Evolutionary conservation across 1,140 invertebrate genomes (phyloP).

Genomic region (Brachionus asplanchnoidis): DNA sequence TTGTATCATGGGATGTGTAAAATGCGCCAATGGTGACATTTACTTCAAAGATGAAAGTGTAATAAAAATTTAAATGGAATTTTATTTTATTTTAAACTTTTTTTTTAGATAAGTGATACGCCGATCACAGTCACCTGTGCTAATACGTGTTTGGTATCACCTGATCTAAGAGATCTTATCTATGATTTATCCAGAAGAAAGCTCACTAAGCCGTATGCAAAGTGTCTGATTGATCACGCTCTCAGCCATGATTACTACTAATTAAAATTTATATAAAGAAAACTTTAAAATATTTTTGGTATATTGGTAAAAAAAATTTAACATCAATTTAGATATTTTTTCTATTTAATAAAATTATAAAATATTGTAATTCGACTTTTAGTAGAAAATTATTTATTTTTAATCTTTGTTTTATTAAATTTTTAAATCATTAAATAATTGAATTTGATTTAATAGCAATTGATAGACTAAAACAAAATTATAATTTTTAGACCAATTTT

Average conservation of each 20-base stretch:
- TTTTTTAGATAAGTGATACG: slow-evolving; percentile 14
- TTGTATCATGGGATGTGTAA: slow-evolving; percentile 41
- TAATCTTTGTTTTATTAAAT: too few species aligned
- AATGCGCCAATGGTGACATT: slow-evolving; percentile 39
- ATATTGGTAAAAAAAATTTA: neutral
- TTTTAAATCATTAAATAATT: too few species aligned
- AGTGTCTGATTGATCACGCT: slow-evolving; percentile 19
- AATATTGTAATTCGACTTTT: neutral
- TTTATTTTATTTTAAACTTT: neutral
- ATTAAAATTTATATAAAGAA: neutral
- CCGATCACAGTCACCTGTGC: slow-evolving; percentile 13
- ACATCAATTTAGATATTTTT: neutral
- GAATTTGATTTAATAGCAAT: too few species aligned
- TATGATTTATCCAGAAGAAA: neutral
- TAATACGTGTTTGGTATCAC: slow-evolving; percentile 13
- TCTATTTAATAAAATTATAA: neutral
- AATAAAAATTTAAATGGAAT: neutral
- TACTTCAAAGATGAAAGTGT: slow-evolving; percentile 20
- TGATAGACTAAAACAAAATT: too few species aligned
- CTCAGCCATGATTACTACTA: slow-evolving; percentile 29
- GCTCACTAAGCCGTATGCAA: slow-evolving; percentile 16
- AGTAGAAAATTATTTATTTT: too few species aligned
- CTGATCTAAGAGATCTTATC: slow-evolving; percentile 8
- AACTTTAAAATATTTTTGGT: neutral
- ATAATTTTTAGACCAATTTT: too few species aligned